Evolutionary conservation across 2,113 vertebrate species (phyloP).

Genomic region (Marmota flaviventris): DNA sequence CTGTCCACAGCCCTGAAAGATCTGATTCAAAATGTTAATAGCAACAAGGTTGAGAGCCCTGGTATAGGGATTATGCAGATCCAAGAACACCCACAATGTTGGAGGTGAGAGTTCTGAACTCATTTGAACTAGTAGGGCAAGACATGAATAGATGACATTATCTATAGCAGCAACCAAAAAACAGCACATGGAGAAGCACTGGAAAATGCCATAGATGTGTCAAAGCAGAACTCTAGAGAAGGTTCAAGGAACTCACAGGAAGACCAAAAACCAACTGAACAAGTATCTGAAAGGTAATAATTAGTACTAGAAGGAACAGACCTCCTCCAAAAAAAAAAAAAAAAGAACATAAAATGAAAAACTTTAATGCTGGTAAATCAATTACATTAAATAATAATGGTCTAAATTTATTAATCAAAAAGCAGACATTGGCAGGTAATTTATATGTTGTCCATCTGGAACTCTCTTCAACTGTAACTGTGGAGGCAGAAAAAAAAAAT

Average conservation of each 20-base stretch:
- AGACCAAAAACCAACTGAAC: not conserved
- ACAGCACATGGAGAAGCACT: not conserved
- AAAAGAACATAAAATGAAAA: not conserved
- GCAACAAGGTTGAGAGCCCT: no score
- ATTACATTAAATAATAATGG: not conserved
- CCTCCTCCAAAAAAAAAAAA: not conserved
- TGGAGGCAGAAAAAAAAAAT: not conserved
- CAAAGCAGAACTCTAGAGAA: not conserved
- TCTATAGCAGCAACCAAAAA: not conserved
- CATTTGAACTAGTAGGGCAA: not conserved
- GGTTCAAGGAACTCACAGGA: not conserved
- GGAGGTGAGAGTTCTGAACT: not conserved
- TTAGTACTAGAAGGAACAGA: not conserved
- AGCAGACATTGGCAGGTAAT: not conserved
- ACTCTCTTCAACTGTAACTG: not conserved
- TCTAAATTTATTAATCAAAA: not conserved
- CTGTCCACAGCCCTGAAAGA: no score
- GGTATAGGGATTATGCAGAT: no score
- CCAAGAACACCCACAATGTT: not conserved
- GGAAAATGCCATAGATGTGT: not conserved
- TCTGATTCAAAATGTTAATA: no score
- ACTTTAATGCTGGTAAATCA: no score
- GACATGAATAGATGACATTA: not conserved
- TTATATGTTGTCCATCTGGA: not conserved
- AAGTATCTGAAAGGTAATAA: not conserved